phyloP scores from a whole-genome alignment of 2,888 invertebrate genomes.

The Callyntrura sp. region DNA sequence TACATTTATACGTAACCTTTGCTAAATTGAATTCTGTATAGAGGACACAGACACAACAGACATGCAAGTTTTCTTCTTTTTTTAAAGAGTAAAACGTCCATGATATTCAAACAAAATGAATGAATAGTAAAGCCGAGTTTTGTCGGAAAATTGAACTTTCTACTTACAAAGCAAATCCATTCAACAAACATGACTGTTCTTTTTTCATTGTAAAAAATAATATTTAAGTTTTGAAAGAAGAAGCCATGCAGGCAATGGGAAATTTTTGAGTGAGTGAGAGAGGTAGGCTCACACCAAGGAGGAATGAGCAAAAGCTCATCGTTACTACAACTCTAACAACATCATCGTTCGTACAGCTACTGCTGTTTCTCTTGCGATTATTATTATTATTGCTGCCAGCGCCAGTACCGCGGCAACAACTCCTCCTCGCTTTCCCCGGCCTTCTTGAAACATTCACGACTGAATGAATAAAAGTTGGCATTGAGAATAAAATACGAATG shows the following conservation, averaged over 20 bases:
- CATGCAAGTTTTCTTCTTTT: background rate
- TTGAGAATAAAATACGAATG: constrained; percentile 33
- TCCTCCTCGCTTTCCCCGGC: constrained; percentile 27
- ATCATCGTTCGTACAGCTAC: constrained; percentile 9
- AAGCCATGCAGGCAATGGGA: background rate
- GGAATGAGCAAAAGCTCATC: constrained; percentile 18
- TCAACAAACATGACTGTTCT: constrained; percentile 14
- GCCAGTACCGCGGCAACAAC: constrained; percentile 16
- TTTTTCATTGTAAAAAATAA: constrained; percentile 37
- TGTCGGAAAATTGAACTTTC: constrained; percentile 70
- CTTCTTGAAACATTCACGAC: constrained; percentile 65
- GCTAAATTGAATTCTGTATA: background rate
- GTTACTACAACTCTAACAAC: constrained; percentile 21
- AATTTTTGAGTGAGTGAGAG: background rate
- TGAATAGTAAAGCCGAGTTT: constrained; percentile 72
- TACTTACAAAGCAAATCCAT: constrained; percentile 21
- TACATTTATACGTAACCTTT: too few relatives aligned
- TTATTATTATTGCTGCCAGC: constrained; percentile 32
- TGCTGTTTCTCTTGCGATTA: constrained; percentile 31
- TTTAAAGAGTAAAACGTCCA: background rate
- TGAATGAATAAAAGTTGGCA: constrained; percentile 72
- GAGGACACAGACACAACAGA: background rate
- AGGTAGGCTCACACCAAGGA: background rate
- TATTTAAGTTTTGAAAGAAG: constrained; percentile 31
- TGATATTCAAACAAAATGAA: constrained; percentile 45